Evolutionary conservation across 2,113 vertebrate genomes (phyloP), one percentile per base, ranked within the genome.

Genomic region (Gorsachius goisagi): DNA sequence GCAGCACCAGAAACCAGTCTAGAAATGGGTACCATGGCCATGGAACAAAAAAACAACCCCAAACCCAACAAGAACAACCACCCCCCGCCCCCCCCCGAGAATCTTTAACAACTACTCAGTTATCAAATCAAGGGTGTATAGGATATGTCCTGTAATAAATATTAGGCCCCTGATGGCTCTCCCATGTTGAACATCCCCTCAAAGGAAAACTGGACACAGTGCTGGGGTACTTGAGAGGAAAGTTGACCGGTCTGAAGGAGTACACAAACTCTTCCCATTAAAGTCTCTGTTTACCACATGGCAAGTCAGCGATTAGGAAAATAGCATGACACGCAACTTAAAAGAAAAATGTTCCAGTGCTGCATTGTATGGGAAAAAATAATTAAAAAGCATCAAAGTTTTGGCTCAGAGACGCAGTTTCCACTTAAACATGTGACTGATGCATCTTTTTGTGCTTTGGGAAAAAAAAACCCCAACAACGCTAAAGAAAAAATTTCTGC

Each of bases 311-410:
- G 77, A 97, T 93, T 74, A 96, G 90, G 86, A 90, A 95, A 85
- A 95, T 58, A 79, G 71, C 89, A 85, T 85, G 84, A 72, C 92
- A 89, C 0, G 8, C 89, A 89, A 89, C 84, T 95, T 77, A 58
- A 88, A 91, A 96, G 84, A 89, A 96, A 94, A 96, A 93, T 58
- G 77, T 95, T 94, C 93, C 96, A 96, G 72, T 27, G 45, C 76
- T 60, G 74, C 3, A 9, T 58, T 92, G 78, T 67, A 96, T 90
- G 95, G 87, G 75, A 94, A 95, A 94, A 94, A 93, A 92, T 50
- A 91, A 96, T 90, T 86, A 88, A 92, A 97, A 98, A 69, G 67
- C 85, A 95, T 66, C 67, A 78, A 82, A 84, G 64, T 78, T 86
- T 67, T 93, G 74, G 69, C 94, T 92, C 60, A 84, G 80, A 97